A percentile compares a stretch with the other conserved stretches of the same genome.
phyloP scores from a whole-genome alignment of 2,888 invertebrate genomes.

The Drosophila subsilvestris region DNA sequence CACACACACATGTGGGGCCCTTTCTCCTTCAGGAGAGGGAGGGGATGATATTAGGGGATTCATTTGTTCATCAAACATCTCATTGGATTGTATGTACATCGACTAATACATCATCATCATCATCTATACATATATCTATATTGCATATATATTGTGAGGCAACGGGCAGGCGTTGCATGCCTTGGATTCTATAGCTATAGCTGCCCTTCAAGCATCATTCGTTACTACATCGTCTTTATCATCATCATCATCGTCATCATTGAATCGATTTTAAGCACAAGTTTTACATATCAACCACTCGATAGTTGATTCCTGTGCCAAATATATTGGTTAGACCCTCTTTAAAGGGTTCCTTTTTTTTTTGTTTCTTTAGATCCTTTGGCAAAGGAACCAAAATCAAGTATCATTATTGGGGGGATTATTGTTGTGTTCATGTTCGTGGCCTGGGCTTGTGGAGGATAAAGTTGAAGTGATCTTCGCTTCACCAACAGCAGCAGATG shows the following conservation, averaged over 20 bases:
- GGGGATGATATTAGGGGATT: not conserved
- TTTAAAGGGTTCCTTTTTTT: slow-evolving; percentile 3
- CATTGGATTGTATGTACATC: slow-evolving; percentile 45
- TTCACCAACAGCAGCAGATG: slow-evolving; percentile 70
- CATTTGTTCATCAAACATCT: slow-evolving; percentile 34
- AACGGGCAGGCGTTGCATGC: slow-evolving; percentile 53
- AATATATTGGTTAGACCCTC: slow-evolving; percentile 4
- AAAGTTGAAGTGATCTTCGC: slow-evolving; percentile 66
- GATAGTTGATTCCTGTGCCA: slow-evolving; percentile 68
- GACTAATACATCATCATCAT: slow-evolving; percentile 28
- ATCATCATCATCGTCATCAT: slow-evolving; percentile 31
- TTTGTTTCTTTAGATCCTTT: slow-evolving; percentile 32
- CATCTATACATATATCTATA: slow-evolving; percentile 40
- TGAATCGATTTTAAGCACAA: slow-evolving; percentile 59
- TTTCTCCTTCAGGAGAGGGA: slow-evolving; percentile 9
- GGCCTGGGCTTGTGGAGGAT: slow-evolving; percentile 64
- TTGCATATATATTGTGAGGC: slow-evolving; percentile 48
- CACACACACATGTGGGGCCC: slow-evolving; percentile 17
- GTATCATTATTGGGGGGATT: slow-evolving; percentile 65
- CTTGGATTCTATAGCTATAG: slow-evolving; percentile 50
- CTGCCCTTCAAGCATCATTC: slow-evolving; percentile 57
- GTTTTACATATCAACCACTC: slow-evolving; percentile 56
- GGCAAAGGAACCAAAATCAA: slow-evolving; percentile 74
- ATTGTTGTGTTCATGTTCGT: slow-evolving; percentile 64
- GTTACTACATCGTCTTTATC: slow-evolving; percentile 27